Percentiles rank a stretch among this genome's conserved stretches.
Evolutionary conservation across 2,888 invertebrate species (phyloP).

Genomic region (Sicus ferrugineus): DNA sequence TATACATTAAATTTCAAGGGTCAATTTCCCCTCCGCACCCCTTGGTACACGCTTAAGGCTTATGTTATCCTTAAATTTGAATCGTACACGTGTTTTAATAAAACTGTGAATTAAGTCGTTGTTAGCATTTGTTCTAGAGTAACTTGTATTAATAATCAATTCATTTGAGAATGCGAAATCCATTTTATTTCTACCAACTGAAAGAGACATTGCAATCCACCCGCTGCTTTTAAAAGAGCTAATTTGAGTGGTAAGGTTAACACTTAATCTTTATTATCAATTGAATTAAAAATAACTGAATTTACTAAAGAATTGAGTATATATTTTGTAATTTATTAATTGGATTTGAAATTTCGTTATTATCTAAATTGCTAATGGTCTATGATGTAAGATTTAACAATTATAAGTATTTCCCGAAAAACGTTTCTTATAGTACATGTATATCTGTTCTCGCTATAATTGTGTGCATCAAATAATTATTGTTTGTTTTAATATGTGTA

Average conservation of each 20-base stretch:
- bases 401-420: conserved; percentile 53
- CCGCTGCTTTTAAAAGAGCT: background rate
- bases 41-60: too few relatives aligned
- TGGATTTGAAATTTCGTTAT: conserved; percentile 35
- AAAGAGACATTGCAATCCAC: conserved; percentile 43
- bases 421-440: conserved; percentile 29
- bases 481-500: background rate
- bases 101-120: background rate
- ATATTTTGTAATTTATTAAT: conserved; percentile 44
- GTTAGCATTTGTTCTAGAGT: conserved; percentile 48
- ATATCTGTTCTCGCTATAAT: conserved; percentile 38
- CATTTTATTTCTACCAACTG: conserved; percentile 50
- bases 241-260: conserved; percentile 27
- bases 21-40: too few relatives aligned
- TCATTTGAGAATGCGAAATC: conserved; percentile 49
- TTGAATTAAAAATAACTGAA: conserved; percentile 59
- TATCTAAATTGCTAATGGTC: conserved; percentile 42
- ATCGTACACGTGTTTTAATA: background rate
- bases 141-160: conserved; percentile 54
- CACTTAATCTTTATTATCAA: conserved; percentile 43
- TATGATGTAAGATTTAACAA: conserved; percentile 46
- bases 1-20: too few relatives aligned
- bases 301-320: conserved; percentile 50
- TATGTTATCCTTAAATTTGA: too few relatives aligned
- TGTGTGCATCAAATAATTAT: conserved; percentile 29